Base-by-base conservation (phyloP, 2,113 vertebrate species). In the Athene noctua region DNA sequence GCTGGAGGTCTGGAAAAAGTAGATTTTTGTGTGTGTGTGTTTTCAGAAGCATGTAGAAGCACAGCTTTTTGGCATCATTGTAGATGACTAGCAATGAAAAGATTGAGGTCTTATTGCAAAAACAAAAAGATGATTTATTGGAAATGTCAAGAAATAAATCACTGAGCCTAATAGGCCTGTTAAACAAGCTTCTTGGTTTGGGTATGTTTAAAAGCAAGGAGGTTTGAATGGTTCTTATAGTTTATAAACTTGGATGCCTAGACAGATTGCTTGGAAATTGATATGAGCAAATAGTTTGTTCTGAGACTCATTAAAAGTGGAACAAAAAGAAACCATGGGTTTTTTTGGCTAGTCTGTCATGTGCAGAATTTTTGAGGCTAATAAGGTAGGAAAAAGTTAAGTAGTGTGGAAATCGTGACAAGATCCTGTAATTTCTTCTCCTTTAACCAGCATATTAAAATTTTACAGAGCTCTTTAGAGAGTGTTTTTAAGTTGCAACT, bases 211-310 rank as follows among this genome's bases (percentile, higher is more conserved):
- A 87, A 82, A 81, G 52, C 30, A 59, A 68, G 46, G 22, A 73
- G 59, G 8, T 63, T 87, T 90, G 68, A 88, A 87, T 67, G 30
- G 21, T 55, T 51, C 62, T 90, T 82, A 54, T 80, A 15, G 40
- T 80, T 79, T 72, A 46, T 90, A 55, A 86, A 78, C 71, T 38
- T 77, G 73, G 58, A 90, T 92, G 65, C 90, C 81, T 63, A 47
- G 70, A 62, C 49, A 82, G 66, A 90, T 72, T 63, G 65, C 93
- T 78, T 90, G 62, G 91, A 96, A 93, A 95, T 89, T 71, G 51
- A 54, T 80, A 82, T 1, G 57, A 83, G 88, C 73, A 95, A 91
- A 68, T 63, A 80, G 26, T 67, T 89, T 92, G 57, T 84, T 90
- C 85, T 83, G 51, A 70, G 10, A 15, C 61, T 93, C 32, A 40